Evolutionary conservation across 2,797 vertebrate species (phyloP), one percentile per base, ranked within the genome.

Genomic region (Chelonia mydas): DNA sequence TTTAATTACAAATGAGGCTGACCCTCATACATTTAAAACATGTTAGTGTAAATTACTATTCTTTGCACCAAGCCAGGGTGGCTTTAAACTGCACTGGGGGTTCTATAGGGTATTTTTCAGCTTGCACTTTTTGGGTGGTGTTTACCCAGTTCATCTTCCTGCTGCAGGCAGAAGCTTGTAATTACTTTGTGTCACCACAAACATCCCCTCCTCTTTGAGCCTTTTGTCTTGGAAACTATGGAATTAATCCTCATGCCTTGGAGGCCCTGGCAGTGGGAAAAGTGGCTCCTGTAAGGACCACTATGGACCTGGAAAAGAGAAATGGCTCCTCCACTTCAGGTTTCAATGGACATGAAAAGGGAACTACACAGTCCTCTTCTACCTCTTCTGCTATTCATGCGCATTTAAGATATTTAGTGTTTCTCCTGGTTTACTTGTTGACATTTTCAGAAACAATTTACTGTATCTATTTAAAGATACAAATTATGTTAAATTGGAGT

Each of bases 31-130:
- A 76, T 21, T 45, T 23, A 77, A 55, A 92, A 93, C 27, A 28
- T 77, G 15, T 47, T 0, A 2, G 21, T 1, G 2, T 25, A 86
- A 81, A 80, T 21, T 1, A 76, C 0, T 0, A 3, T n/a, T 1
- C 61, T 81, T 84, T 90, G 72, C 86, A 49, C 28, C 37, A 77
- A 28, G 41, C 10, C 78, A 72, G 3, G 25, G 11, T 54, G 47
- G 1, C 25, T 89, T 90, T 83, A 55, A 90, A 49, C 78, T 94
- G 65, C 79, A 31, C 8, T 59, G 11, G 15, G 19, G 15, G 12
- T 15, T 93, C 23, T n/a, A 51, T 49, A 19, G 77, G 27, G 27
- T 31, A 84, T 87, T 76, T 11, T 91, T 83, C 41, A 72, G 10
- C n/a, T 72, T 72, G 65, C n/a, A 37, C 28, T 37, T 72, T 72